Percentiles rank a stretch among this genome's conserved stretches.
Evolutionary conservation across 2,888 invertebrate species (phyloP).

Genomic region (Tillus elongatus): DNA sequence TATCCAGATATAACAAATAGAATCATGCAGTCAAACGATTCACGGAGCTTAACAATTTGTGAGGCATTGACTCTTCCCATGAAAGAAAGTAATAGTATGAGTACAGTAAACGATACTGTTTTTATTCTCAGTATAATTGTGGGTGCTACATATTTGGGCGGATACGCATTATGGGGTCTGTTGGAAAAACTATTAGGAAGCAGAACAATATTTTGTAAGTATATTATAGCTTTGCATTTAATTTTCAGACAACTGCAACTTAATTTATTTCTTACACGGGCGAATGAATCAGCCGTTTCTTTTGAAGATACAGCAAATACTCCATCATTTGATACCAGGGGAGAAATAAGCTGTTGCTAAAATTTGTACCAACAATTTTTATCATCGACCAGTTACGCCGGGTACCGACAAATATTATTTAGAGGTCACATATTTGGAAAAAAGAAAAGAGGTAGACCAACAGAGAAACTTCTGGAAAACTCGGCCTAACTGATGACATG

Average conservation of each 20-base stretch:
- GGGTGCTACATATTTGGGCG: conserved; percentile 19
- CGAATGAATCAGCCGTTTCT: no score
- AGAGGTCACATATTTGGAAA: no score
- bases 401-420: not conserved
- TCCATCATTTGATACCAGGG: no score
- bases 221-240: not conserved
- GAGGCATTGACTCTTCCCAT: conserved; percentile 19
- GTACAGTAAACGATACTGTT: conserved; percentile 15
- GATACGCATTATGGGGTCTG: conserved; percentile 15
- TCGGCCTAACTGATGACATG: no score
- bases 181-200: conserved; percentile 18
- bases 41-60: conserved; percentile 23
- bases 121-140: conserved; percentile 23
- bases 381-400: no score
- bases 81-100: conserved; percentile 6
- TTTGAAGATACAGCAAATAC: no score
- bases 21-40: conserved; percentile 18
- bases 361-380: no score
- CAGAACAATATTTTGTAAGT: conserved; percentile 18
- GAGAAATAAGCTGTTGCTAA: no score
- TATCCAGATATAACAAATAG: conserved; percentile 29
- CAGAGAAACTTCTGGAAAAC: no score
- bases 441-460: no score
- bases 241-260: no score
- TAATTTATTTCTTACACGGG: no score